Conservation (phyloP, 2,113 vertebrate species). For the Zapus hudsonius region DNA sequence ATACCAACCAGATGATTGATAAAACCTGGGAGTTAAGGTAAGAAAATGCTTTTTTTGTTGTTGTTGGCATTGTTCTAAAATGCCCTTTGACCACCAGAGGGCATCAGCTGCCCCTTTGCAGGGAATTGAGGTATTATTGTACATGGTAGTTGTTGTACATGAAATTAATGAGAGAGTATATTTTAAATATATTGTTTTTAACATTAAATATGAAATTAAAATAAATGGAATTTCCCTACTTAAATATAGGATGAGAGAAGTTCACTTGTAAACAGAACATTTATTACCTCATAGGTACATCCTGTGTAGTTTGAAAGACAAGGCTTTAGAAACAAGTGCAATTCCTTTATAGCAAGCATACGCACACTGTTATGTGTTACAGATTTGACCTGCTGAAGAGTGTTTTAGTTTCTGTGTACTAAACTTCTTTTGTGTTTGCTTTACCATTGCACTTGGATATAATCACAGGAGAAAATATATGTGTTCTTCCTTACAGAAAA, state of each 20-base stretch:
- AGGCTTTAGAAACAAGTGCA: slow-evolving; percentile 84
- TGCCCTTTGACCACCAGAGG: slow-evolving; percentile 85
- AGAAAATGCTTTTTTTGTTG: slow-evolving; percentile 60
- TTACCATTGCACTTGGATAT: slow-evolving; percentile 63
- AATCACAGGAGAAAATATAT: slow-evolving; percentile 64
- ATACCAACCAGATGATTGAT: slow-evolving; percentile 77
- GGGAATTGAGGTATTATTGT: slow-evolving; percentile 79
- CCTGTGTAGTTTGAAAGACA: slow-evolving; percentile 80
- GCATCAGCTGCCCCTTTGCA: slow-evolving; percentile 83
- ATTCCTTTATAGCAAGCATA: slow-evolving; percentile 84
- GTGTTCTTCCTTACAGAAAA: slow-evolving; percentile 74
- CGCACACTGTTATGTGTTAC: slow-evolving; percentile 64
- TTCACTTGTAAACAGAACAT: slow-evolving; percentile 81
- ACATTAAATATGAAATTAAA: slow-evolving; percentile 79
- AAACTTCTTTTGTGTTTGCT: slow-evolving; percentile 66
- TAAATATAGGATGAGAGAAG: slow-evolving; percentile 79
- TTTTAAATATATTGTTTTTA: slow-evolving; percentile 88
- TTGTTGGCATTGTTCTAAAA: slow-evolving; percentile 67
- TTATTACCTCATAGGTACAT: slow-evolving; percentile 85
- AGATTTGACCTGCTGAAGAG: slow-evolving; percentile 76
- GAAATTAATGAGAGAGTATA: slow-evolving; percentile 85
- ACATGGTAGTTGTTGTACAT: slow-evolving; percentile 80
- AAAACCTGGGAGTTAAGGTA: slow-evolving; percentile 82
- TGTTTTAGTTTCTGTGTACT: slow-evolving; percentile 55
- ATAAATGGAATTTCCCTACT: slow-evolving; percentile 62